Conservation (phyloP, 2,113 vertebrate genomes). For the Oreotrochilus melanogaster region DNA sequence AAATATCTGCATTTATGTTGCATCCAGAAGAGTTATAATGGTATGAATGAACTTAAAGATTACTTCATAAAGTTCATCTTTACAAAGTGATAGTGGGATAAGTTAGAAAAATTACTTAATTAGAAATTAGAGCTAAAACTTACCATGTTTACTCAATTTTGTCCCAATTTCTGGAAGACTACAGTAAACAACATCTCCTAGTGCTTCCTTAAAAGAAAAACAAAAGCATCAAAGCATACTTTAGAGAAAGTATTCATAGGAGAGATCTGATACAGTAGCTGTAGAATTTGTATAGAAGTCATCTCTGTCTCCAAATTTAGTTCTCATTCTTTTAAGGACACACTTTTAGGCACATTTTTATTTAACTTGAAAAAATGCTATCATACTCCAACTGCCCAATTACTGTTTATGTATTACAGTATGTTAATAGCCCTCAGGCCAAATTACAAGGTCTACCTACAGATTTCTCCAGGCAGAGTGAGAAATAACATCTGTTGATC, state of each 20-base stretch:
- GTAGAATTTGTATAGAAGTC: neutral
- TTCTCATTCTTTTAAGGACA: neutral
- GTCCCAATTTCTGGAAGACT: constrained; percentile 94
- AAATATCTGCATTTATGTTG: neutral
- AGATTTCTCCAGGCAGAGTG: neutral
- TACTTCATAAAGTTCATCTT: neutral
- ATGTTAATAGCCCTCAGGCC: neutral
- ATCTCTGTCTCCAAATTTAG: neutral
- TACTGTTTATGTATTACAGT: neutral
- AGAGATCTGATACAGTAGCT: neutral
- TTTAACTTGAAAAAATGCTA: neutral
- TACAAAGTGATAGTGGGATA: neutral
- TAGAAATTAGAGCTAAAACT: constrained; percentile 5
- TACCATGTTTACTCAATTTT: constrained; percentile 91
- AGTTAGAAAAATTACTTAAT: neutral
- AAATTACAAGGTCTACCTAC: neutral
- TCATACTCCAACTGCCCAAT: neutral
- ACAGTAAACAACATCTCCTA: constrained; percentile 98
- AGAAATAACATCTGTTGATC: neutral
- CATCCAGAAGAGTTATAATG: neutral
- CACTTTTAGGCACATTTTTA: neutral
- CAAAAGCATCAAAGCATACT: neutral
- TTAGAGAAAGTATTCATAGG: neutral
- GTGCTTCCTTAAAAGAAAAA: constrained; percentile 85
- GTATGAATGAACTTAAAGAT: neutral